These are phyloP conservation scores for Aphaenogaster floridana DNA, from an alignment of 1,140 invertebrate genomes.

Conservation along the genomic window DNA sequence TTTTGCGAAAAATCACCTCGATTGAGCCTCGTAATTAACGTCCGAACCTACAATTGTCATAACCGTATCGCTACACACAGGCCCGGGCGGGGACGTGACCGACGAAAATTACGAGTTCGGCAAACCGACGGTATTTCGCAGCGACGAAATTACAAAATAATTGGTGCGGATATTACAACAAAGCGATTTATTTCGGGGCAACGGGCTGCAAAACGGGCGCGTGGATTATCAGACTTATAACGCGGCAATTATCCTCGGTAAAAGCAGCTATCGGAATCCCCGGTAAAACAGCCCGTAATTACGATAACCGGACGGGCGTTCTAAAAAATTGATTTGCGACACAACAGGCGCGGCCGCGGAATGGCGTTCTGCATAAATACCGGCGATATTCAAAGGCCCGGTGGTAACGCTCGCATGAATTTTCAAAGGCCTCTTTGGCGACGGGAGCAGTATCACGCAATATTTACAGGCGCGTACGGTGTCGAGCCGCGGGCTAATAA, in stretches of 20 bases:
- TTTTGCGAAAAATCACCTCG: neutral
- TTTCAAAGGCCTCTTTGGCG: slow-evolving; percentile 49
- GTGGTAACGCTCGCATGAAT: slow-evolving; percentile 41
- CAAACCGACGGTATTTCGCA: slow-evolving; percentile 16
- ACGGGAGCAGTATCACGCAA: slow-evolving; percentile 43
- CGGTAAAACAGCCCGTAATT: slow-evolving; percentile 44
- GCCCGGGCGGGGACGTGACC: neutral
- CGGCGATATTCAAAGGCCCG: slow-evolving; percentile 29
- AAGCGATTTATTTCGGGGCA: slow-evolving; percentile 47
- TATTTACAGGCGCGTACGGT: slow-evolving; percentile 56
- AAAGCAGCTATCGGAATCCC: neutral
- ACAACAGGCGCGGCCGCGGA: slow-evolving; percentile 19
- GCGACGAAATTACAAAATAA: slow-evolving; percentile 53
- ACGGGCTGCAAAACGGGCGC: slow-evolving; percentile 1
- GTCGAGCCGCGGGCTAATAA: slow-evolving; percentile 60
- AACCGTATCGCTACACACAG: slow-evolving; percentile 4
- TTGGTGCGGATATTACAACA: slow-evolving; percentile 38
- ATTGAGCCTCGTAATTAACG: slow-evolving; percentile 22
- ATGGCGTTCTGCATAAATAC: slow-evolving; percentile 46
- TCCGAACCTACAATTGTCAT: slow-evolving; percentile 20
- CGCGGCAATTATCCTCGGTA: slow-evolving; percentile 35
- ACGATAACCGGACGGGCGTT: neutral
- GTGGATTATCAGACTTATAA: slow-evolving; percentile 50
- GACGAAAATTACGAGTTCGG: slow-evolving; percentile 4
- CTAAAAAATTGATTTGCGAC: slow-evolving; percentile 53